Percentiles rank a stretch among this genome's conserved stretches.
phyloP scores from a whole-genome alignment of 2,113 vertebrate species.

The Microcebus griseorufus region DNA sequence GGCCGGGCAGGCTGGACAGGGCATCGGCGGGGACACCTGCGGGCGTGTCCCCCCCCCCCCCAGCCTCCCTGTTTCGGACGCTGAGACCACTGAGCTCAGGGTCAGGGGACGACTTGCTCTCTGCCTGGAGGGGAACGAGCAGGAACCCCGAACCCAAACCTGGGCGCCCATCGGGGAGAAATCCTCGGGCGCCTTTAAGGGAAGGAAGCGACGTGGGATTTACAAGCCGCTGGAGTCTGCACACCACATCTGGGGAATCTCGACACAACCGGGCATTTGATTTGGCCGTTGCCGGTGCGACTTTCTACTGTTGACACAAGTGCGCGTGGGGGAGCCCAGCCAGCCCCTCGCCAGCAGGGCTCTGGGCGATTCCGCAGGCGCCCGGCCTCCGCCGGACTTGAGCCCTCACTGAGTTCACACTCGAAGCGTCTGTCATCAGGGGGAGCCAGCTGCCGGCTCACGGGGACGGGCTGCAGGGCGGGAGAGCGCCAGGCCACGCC shows the following conservation, averaged over 20 bases:
- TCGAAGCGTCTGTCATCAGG: constrained; percentile 62
- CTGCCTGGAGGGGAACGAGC: background rate
- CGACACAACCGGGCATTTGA: constrained; percentile 64
- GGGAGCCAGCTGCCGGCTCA: constrained; percentile 63
- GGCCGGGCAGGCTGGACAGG: background rate
- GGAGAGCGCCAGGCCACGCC: constrained; percentile 48
- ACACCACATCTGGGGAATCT: constrained; percentile 30
- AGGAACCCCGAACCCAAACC: too few species aligned
- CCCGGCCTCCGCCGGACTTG: constrained; percentile 67
- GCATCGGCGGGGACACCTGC: rapidly evolving
- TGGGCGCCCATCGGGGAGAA: rapidly evolving
- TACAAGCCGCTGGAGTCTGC: rapidly evolving
- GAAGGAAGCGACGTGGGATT: background rate
- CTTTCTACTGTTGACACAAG: constrained; percentile 35
- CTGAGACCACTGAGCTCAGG: too few species aligned
- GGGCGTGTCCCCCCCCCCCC: rapidly evolving
- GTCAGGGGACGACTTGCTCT: background rate
- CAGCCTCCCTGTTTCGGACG: rapidly evolving
- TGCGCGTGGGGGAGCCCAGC: constrained; percentile 11
- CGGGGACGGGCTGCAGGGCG: constrained; percentile 55
- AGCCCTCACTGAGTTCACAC: constrained; percentile 60
- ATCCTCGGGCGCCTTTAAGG: background rate
- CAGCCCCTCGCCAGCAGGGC: constrained; percentile 64
- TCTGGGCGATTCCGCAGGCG: constrained; percentile 68
- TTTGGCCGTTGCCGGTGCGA: constrained; percentile 7